Conservation (phyloP, 2,888 invertebrate species). For the Ichneumon xanthorius region DNA sequence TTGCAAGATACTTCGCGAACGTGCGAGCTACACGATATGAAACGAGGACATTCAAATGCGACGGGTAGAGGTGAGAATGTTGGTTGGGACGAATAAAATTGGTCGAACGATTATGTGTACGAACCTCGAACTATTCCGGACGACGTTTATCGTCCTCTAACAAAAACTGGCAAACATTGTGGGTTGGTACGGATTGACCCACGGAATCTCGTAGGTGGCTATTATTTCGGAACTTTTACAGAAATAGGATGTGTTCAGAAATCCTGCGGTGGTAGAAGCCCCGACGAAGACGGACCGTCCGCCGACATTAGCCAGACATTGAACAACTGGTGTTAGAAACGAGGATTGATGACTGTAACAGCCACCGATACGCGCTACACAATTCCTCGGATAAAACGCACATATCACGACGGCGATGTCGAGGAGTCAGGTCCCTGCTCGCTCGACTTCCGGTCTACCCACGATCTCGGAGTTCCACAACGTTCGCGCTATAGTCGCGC, state of each 20-base stretch:
- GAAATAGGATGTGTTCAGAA: conserved; percentile 47
- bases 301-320: conserved; percentile 22
- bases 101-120: conserved; percentile 18
- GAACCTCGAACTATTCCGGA: conserved; percentile 58
- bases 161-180: conserved; percentile 54
- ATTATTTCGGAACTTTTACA: conserved; percentile 63
- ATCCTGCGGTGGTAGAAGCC: background rate
- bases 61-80: too few relatives aligned
- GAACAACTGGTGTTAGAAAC: conserved; percentile 19
- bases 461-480: background rate
- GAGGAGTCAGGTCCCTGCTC: background rate
- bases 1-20: background rate
- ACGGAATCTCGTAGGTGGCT: conserved; percentile 50
- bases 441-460: background rate
- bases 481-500: background rate
- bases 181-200: conserved; percentile 2
- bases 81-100: too few relatives aligned
- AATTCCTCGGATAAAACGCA: background rate
- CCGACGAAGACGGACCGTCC: conserved; percentile 3
- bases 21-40: background rate
- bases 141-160: conserved; percentile 51
- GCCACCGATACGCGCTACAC: background rate
- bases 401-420: background rate
- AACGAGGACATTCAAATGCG: background rate
- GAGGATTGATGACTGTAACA: conserved; percentile 18